phyloP scores from a whole-genome alignment of 2,113 vertebrate species.

The Bombycilla garrulus region DNA sequence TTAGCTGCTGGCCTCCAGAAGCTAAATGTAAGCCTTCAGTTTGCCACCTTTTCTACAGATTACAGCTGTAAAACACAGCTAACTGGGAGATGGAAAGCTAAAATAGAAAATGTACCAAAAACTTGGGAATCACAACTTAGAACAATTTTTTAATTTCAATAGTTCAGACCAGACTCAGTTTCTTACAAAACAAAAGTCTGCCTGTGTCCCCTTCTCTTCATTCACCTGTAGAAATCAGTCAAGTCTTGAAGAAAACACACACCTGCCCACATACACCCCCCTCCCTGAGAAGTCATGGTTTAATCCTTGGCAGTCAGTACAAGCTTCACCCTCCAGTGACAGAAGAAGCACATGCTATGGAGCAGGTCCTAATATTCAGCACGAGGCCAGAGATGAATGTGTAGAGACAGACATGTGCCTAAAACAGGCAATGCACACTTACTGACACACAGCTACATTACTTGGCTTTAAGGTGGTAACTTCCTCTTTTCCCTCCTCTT shows the following conservation, averaged over 20 bases:
- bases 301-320: neutral
- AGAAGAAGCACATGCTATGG: neutral
- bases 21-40: neutral
- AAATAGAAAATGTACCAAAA: neutral
- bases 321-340: neutral
- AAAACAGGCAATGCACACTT: neutral
- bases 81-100: neutral
- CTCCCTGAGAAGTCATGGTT: neutral
- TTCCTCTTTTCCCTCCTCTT: neutral
- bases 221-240: neutral
- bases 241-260: neutral
- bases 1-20: neutral
- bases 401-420: neutral
- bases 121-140: neutral
- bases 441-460: neutral
- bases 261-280: fast-evolving
- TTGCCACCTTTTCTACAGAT: neutral
- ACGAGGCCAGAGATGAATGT: neutral
- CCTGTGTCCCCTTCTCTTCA: neutral
- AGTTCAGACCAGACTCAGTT: neutral
- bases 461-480: neutral
- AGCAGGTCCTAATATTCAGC: neutral
- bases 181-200: neutral
- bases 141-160: neutral
- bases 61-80: neutral